Evolutionary conservation across 2,888 invertebrate species (phyloP), one percentile per base, ranked within the genome.

Genomic region (Neoitamus cyanurus): DNA sequence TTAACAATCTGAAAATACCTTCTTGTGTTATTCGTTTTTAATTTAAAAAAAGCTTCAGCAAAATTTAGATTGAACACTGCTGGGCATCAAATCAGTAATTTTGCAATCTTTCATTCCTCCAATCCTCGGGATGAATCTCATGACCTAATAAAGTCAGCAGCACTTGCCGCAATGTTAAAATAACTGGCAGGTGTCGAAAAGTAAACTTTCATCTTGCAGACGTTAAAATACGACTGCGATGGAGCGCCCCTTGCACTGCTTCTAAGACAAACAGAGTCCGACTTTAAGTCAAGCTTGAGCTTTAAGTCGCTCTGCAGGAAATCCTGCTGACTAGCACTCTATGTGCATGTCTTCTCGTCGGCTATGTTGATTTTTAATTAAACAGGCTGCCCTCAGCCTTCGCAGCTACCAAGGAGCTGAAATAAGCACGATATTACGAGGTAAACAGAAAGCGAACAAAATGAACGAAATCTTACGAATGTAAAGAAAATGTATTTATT

Each of bases 301-400:
- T 58, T 58, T 20, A 58, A 58, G 20, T 15, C 7, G 20, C 7
- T 25, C 20, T 58, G 58, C 15, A 58, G 25, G 15, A 58, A 20
- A 9, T 48, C 6, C 48, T 20, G 48, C 48, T n/a, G 48, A 48
- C 48, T 48, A 7, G 20, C 20, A 15, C 15, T 58, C 58, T 20
- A 20, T 58, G 58, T 58, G 25, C 25, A 58, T 58, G 25, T 58
- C 20, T 58, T 58, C 58, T 58, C 7, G 20, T 58, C 25, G 58
- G 70, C 13, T 73, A 34, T 73, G 73, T 73, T 73, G 31, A 73
- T 73, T 73, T 73, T 73, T 73, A 73, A 73, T 73, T 73, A 73
- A 73, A 34, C 34, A 73, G 31, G 15, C 20, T 73, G 31, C 36
- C 36, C 30, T 20, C 37, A 36, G 34, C 11, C 36, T 36, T 37